Base-by-base conservation (phyloP, 2,797 vertebrate genomes). In the Philypnodon macrostomus region DNA sequence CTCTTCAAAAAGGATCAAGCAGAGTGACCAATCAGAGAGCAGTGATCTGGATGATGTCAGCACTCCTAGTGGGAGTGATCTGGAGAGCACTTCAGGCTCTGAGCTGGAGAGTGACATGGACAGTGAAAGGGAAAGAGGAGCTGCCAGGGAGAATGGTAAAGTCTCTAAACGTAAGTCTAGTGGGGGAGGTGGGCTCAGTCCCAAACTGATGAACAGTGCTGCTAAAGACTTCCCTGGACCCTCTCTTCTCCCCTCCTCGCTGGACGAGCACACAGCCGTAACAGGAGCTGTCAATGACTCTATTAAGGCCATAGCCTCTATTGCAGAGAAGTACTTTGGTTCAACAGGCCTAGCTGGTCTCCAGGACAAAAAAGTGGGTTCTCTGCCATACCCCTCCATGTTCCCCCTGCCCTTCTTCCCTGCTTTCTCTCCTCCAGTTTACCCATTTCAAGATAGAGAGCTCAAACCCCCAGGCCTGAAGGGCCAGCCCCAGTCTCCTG, bases 301-400 rank as follows among this genome's bases (percentile, higher is more conserved):
- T 85, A 99, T 99, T 88, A 98, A 98, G 85, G 97, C 97, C 85
- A 98, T 99, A 83, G 97, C 97, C 78, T 99, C 97, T 79, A 99
- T 99, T 87, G 96, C 97, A 72, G 97, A 99, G 87, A 99, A 98
- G 89, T 99, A 99, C 87, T 99, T 99, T 92, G 97, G 97, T 87
- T 96, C 95, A 59, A 92, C 96, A 65, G 97, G 96, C 85, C 92
- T 99, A 78, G 92, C 92, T 77, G 91, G 95, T 72, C 91, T 98
- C 73, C 96, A 95, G 87, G 94, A 97, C 83, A 99, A 98, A 91
- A 98, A 99, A 87, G 92, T 95, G 7, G 92, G 92, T 66, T 84
- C 94, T 56, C 87, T 98, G 88, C 93, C 94, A 74, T 98, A 98
- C 88, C 95, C 96, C 62, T 95, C 96, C 72, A 93, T 99, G 95